phyloP scores from a whole-genome alignment of 2,113 vertebrate species.

The Prochilodus magdalenae region DNA sequence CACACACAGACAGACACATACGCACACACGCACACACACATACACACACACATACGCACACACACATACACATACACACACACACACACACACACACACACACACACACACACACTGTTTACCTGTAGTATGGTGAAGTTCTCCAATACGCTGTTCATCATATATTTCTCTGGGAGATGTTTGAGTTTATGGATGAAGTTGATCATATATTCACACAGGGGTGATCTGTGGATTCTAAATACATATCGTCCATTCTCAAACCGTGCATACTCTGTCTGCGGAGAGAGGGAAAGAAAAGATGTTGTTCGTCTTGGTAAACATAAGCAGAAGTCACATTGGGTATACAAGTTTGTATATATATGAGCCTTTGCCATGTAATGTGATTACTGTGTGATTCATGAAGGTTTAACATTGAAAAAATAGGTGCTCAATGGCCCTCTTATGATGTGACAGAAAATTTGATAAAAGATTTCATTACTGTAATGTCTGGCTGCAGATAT shows the following conservation, averaged over 20 bases:
- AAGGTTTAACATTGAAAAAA: background rate
- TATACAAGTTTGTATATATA: background rate
- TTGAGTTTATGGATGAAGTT: constrained; percentile 98
- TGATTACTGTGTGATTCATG: constrained; percentile 38
- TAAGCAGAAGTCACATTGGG: constrained; percentile 12
- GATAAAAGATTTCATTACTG: constrained; percentile 38
- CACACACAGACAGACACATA: no score
- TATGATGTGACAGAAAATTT: constrained; percentile 24
- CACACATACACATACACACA: no score
- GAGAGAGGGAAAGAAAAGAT: constrained; percentile 34
- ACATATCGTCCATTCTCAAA: constrained; percentile 90
- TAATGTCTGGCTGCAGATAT: constrained; percentile 32
- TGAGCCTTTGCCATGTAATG: constrained; percentile 4
- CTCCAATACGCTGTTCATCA: constrained; percentile 98
- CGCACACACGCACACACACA: no score
- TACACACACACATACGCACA: no score
- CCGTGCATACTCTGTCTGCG: constrained; percentile 89
- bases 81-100: no score
- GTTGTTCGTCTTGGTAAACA: background rate
- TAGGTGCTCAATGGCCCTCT: constrained; percentile 1
- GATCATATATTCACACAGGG: constrained; percentile 95
- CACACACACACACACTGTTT: no score
- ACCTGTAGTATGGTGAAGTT: constrained; percentile 97
- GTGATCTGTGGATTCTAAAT: constrained; percentile 92
- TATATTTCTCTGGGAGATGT: constrained; percentile 94